Evolutionary conservation across 2,113 vertebrate species (phyloP).

Genomic region (Mobula birostris): DNA sequence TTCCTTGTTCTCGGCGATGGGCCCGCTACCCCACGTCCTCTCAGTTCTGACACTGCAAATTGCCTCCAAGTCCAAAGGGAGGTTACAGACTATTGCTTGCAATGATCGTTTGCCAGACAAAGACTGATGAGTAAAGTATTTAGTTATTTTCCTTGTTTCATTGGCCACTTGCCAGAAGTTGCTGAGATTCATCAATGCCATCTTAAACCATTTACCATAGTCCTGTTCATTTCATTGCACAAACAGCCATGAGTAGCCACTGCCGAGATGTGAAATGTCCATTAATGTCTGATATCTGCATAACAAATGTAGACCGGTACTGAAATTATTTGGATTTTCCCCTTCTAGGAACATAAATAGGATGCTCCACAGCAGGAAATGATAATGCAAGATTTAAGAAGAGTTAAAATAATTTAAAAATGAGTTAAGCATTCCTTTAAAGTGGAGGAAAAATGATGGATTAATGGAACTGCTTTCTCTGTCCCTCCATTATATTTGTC

Average conservation of each 20-base stretch:
- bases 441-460: neutral
- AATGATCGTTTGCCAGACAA: too few species aligned
- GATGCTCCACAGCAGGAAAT: neutral
- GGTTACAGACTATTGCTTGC: too few species aligned
- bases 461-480: conserved; percentile 9
- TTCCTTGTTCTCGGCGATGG: too few species aligned
- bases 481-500: neutral
- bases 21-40: too few species aligned
- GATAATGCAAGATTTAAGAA: neutral
- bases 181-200: too few species aligned
- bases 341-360: neutral
- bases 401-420: conserved; percentile 28
- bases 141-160: too few species aligned
- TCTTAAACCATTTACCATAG: neutral
- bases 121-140: too few species aligned
- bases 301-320: neutral
- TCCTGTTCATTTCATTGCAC: neutral
- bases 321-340: neutral
- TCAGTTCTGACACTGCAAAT: too few species aligned
- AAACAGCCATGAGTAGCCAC: too few species aligned
- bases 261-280: neutral
- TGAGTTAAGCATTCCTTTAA: conserved; percentile 22
- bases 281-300: neutral
- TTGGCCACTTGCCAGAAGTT: too few species aligned
- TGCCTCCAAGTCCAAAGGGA: too few species aligned